Evolutionary conservation across 2,888 invertebrate species (phyloP), one percentile per base, ranked within the genome.

Genomic region (Conops quadrifasciatus): DNA sequence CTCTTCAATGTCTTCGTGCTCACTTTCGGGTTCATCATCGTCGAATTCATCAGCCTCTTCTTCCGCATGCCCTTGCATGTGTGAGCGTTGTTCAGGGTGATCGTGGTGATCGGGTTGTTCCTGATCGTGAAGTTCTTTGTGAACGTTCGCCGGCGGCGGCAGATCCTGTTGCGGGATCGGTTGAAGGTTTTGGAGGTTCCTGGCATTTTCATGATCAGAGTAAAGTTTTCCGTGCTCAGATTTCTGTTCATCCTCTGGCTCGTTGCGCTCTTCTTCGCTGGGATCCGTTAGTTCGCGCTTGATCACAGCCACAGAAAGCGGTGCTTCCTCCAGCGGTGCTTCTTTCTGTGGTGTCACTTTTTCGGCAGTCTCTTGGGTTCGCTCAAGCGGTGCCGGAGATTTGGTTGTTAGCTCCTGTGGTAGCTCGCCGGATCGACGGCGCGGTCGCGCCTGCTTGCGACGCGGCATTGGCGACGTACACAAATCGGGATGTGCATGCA

Each of bases 371-470:
- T 43, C 63, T 51, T 62, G 64, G 13, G 1, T 28, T 47, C 1
- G 30, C 43, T 19, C 15, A n/a, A 63, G 16, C 21, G 72, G 56
- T 24, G 30, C 43, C 2, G 73, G 71, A 47, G 86, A 82, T 68
- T 84, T 83, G 67, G 83, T 68, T 9, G 63, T 72, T 56, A 91
- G 86, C 47, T 83, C 84, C 56, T 80, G 82, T 0, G 81, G 78
- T 64, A 81, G 66, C 79, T 95, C 95, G 7, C 94, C 94, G 0
- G 94, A 94, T 80, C 95, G 89, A 75, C 95, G 88, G 60, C 95
- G 88, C 2, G 95, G 95, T 64, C 95, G 88, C 9, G 95, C 95
- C 86, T 95, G 95, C 81, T 95, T 95, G 75, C 95, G 88, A 73
- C 95, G 88, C 0, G 94, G 93, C 87, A 93, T 89, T n/a, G 94